These are phyloP conservation scores for Urosaurus nigricauda DNA, from an alignment of 2,797 vertebrate genomes.

Conservation along the genomic window DNA sequence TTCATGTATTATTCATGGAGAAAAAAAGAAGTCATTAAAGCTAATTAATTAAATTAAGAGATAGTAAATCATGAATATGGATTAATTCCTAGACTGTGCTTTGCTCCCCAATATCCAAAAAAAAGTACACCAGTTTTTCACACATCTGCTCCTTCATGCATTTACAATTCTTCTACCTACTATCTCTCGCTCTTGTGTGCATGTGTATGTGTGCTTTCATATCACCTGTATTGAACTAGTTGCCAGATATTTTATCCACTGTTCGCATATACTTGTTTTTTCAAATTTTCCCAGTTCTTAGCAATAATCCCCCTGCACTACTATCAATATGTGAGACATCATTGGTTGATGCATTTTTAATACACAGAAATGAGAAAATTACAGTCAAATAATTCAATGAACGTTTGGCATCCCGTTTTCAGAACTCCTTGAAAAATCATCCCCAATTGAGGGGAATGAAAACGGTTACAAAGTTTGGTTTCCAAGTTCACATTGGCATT, in stretches of 20 bases:
- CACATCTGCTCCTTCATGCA: too few relatives aligned
- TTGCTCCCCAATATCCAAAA: neutral
- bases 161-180: neutral
- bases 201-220: too few relatives aligned
- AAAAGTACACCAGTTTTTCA: neutral
- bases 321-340: neutral
- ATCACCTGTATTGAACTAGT: neutral
- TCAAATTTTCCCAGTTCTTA: neutral
- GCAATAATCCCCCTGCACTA: neutral
- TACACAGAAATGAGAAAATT: neutral
- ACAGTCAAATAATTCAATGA: neutral
- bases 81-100: neutral
- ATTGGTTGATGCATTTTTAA: neutral
- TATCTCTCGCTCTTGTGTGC: neutral
- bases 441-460: neutral
- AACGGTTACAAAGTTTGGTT: neutral
- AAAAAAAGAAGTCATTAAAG: neutral
- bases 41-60: constrained; percentile 1
- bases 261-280: neutral
- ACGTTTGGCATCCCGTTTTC: neutral
- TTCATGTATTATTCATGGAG: neutral
- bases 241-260: neutral
- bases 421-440: neutral
- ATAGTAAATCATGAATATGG: neutral
- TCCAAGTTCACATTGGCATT: neutral